These are phyloP conservation scores for Mormyrus hasselquistii DNA, from an alignment of 2,797 vertebrate genomes.

Conservation along the genomic window DNA sequence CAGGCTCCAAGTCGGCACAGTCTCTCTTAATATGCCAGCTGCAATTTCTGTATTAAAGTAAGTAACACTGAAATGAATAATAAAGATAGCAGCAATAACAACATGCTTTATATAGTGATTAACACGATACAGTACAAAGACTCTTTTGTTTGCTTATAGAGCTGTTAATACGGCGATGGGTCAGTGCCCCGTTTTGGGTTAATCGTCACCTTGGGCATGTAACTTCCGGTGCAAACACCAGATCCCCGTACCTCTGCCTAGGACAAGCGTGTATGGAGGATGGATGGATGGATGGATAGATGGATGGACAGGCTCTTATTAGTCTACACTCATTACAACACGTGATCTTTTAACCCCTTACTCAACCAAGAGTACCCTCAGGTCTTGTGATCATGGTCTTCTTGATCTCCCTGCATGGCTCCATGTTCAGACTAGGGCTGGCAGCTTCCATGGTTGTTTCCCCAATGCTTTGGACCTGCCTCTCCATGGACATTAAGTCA, in stretches of 20 bases:
- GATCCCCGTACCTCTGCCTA: not conserved
- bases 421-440: not conserved
- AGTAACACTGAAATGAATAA: not conserved
- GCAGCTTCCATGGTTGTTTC: not conserved
- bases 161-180: not conserved
- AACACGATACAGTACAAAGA: not conserved
- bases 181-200: not conserved
- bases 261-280: not conserved
- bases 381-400: not conserved
- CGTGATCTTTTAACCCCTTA: not conserved
- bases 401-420: not conserved
- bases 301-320: not conserved
- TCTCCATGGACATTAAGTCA: not conserved
- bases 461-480: not conserved
- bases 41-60: not conserved
- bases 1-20: not conserved
- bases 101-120: not conserved
- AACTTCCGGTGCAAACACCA: not conserved
- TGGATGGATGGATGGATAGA: not conserved
- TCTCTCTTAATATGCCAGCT: not conserved
- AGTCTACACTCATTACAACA: not conserved
- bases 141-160: not conserved
- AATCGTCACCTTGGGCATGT: not conserved
- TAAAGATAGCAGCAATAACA: not conserved
- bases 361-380: not conserved